Evolutionary conservation across 1,140 invertebrate genomes (phyloP).

Genomic region (Latrodectus geometricus): DNA sequence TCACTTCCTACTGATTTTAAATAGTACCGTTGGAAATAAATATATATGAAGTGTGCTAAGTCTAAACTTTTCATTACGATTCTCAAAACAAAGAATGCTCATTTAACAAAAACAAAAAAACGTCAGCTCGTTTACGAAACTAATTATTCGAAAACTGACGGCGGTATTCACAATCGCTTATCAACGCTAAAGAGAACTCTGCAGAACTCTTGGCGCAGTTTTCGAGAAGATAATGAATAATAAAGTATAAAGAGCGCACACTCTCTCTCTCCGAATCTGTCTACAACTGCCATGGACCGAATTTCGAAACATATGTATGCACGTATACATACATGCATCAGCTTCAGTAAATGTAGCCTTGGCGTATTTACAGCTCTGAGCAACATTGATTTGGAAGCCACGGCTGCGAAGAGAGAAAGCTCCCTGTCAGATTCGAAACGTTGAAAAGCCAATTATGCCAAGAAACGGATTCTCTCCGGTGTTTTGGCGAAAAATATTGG

Average conservation of each 20-base stretch:
- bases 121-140: not conserved
- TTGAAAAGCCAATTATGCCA: slow-evolving; percentile 25
- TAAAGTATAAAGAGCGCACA: not conserved
- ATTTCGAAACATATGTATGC: not conserved
- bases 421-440: not conserved
- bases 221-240: slow-evolving; percentile 17
- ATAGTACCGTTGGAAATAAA: too few species aligned
- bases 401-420: not conserved
- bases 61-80: too few species aligned
- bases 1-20: too few species aligned
- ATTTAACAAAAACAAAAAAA: too few species aligned
- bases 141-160: slow-evolving; percentile 24
- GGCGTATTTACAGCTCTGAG: not conserved
- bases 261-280: not conserved
- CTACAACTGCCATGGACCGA: not conserved
- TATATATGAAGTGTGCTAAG: too few species aligned
- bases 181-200: not conserved
- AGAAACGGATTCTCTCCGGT: not conserved
- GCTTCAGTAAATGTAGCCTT: not conserved
- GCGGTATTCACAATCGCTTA: not conserved
- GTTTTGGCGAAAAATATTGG: slow-evolving; percentile 19
- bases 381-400: not conserved
- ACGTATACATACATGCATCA: slow-evolving; percentile 2
- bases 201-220: not conserved
- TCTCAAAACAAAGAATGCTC: too few species aligned